Evolutionary conservation across 2,888 invertebrate species (phyloP), one percentile per base, ranked within the genome.

Genomic region (Dasypolia templi): DNA sequence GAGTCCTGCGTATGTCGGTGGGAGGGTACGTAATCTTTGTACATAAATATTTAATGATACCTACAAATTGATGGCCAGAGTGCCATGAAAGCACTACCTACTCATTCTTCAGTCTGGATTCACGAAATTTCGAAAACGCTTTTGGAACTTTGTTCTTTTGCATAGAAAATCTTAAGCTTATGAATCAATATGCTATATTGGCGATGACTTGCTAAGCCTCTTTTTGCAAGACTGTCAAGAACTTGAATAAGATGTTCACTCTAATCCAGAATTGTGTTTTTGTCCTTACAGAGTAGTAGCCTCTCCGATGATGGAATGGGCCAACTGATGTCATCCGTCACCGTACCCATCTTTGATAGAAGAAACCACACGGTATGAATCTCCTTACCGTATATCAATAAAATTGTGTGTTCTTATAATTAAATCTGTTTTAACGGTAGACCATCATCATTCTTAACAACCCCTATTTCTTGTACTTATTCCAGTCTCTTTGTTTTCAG

Each of bases 281-380:
- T 66, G 17, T 67, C 11, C 72, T 88, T 87, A 92, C 94, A 98
- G 98, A 97, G 97, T 86, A 97, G 97, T 91, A 97, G 97, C 91
- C 96, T 97, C 72, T 96, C 97, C 53, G 97, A 97, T 86, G 97
- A 97, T 84, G 97, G 97, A 78, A 97, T 97, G 91, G 97, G 98
- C 46, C 98, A 99, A 87, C 96, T 99, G 81, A 99, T 99, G 97
- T 99, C 99, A 71, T 98, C 99, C 69, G 99, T 99, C 81, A 98
- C 99, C 69, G 98, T 98, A 84, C 99, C 99, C 53, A 99, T 99
- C 87, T 98, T 99, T 95, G 99, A 99, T 97, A 97, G 98, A 92
- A 97, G 98, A 93, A 99, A 99, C 94, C 98, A 98, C 95, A 98
- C 99, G 93, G 98, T 98, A 96, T 85, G 86, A 87, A 14, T n/a